Evolutionary conservation across 2,113 vertebrate genomes (phyloP), one percentile per base, ranked within the genome.

Genomic region (Silurus glanis): DNA sequence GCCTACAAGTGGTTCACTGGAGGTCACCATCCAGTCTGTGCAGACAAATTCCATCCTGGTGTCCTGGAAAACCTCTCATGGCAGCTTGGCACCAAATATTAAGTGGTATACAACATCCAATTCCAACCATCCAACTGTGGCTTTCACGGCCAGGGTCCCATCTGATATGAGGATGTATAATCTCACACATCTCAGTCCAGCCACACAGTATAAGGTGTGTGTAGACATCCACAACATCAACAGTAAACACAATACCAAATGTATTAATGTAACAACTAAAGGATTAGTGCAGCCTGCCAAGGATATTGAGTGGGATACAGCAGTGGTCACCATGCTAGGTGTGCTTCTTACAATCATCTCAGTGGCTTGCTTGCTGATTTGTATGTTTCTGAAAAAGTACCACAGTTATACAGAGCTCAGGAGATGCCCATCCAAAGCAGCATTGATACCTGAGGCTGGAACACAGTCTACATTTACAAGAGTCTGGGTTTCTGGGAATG

Each of bases 191-290:
- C 95, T 99, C 84, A 96, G 92, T 90, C 96, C 98, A 6, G 94
- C 96, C 66, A 99, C 97, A 23, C 95, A 95, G 90, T 99, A 99
- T 86, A 96, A 95, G 94, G 96, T 99, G 85, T 99, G 98, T 74
- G 94, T 99, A 89, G 96, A 98, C 87, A 94, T 98, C 86, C 95
- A 96, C 78, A 96, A 95, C 83, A 90, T 97, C 88, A 95, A 96
- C 88, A 95, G 96, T 92, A 95, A 94, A 90, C 95, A 93, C 61
- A 95, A 96, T 93, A 96, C 94, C 91, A 96, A 96, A 88, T 99
- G 98, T 87, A 88, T 99, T 90, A 96, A 96, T 7, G 95, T 98
- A 92, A 98, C 96, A 89, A 99, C 98, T 66, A 97, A 97, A 93
- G 94, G 94, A 93, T 89, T 96, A 90, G 95, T 95, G 75, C 86